A percentile compares a stretch with the other conserved stretches of the same genome.
Conservation (phyloP, 2,113 vertebrate species). For the Pseudopodoces humilis region DNA sequence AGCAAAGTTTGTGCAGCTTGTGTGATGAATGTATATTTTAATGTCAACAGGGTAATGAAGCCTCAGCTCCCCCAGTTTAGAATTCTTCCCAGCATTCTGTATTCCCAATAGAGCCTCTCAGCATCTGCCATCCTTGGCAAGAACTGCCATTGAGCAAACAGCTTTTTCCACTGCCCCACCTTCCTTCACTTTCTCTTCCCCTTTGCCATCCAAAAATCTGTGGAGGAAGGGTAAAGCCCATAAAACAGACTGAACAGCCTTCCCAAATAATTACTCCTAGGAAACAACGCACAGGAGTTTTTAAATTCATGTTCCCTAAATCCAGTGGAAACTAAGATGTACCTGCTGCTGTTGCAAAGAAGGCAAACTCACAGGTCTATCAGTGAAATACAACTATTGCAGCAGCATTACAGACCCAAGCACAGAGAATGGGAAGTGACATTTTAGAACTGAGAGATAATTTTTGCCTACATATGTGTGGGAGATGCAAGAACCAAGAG, state of each 20-base stretch:
- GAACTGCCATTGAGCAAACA: neutral
- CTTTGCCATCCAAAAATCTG: neutral
- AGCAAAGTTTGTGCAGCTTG: neutral
- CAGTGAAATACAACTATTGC: neutral
- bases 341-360: neutral
- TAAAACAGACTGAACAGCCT: neutral
- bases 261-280: neutral
- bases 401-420: neutral
- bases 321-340: neutral
- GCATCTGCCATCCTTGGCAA: neutral
- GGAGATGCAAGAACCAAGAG: neutral
- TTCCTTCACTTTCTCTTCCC: neutral
- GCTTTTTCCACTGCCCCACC: neutral
- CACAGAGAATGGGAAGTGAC: neutral
- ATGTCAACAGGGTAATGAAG: neutral
- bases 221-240: neutral
- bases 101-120: neutral
- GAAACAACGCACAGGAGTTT: neutral
- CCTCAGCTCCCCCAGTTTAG: neutral
- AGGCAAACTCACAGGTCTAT: neutral
- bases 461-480: neutral
- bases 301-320: neutral
- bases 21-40: neutral
- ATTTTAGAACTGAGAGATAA: accelerated
- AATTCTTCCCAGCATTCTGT: neutral